Conservation (phyloP, 2,888 invertebrate species). For the Xylota segnis region DNA sequence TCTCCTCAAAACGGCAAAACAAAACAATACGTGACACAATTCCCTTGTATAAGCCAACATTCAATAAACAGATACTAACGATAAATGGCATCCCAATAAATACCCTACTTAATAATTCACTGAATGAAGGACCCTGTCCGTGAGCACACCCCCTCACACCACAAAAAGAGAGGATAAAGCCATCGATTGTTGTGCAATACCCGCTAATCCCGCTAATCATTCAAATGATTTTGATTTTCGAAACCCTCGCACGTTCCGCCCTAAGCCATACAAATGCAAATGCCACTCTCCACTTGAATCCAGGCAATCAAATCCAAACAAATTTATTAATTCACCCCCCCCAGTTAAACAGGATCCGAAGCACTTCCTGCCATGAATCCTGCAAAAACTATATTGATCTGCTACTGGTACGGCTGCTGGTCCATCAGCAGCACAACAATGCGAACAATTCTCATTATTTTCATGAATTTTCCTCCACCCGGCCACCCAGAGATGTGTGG, state of each 20-base stretch:
- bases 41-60: slow-evolving; percentile 22
- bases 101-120: slow-evolving; percentile 14
- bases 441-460: slow-evolving; percentile 66
- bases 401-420: background rate
- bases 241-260: slow-evolving; percentile 14
- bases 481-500: background rate
- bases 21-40: slow-evolving; percentile 9
- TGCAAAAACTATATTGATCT: slow-evolving; percentile 38
- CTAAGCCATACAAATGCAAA: slow-evolving; percentile 48
- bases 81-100: slow-evolving; percentile 13
- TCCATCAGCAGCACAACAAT: slow-evolving; percentile 66
- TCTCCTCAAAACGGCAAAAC: background rate
- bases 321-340: slow-evolving; percentile 66
- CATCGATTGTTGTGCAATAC: slow-evolving; percentile 33
- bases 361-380: slow-evolving; percentile 49
- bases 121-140: background rate
- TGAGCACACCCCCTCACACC: background rate
- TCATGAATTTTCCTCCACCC: slow-evolving; percentile 26
- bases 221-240: slow-evolving; percentile 59
- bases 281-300: slow-evolving; percentile 31
- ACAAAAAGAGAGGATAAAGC: slow-evolving; percentile 4
- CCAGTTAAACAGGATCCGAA: slow-evolving; percentile 36
- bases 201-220: slow-evolving; percentile 56
- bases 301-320: slow-evolving; percentile 60
- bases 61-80: slow-evolving; percentile 29